Base-by-base conservation (phyloP, 2,113 vertebrate genomes). In the Madoqua kirkii region DNA sequence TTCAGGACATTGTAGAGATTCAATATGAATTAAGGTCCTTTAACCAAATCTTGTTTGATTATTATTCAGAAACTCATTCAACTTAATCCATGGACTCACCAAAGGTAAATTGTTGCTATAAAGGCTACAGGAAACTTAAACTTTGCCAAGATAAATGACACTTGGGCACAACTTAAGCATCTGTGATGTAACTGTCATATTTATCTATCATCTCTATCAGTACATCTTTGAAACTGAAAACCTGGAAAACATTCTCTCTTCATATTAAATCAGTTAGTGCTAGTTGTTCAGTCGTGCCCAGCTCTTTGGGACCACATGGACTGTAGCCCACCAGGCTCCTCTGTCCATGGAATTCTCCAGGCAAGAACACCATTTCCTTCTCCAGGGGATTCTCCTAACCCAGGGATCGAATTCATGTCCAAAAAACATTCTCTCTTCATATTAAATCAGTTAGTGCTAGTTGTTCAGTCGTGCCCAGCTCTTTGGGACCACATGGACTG, bases 121-220 rank as follows among this genome's bases (percentile, higher is more conserved):
- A 95, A 76, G 7, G 12, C 9, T 85, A 13, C 7, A 48, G 87
- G 6, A 59, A 52, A 4, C 31, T 67, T 27, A 31, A 33, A 15
- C 2, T 93, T 92, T 60, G 25, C 85, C 17, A 74, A 94, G 21
- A 67, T 17, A 95, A 96, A 89, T 91, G 52, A 64, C 76, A 74
- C 36, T 1, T 36, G 3, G 16, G 15, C 64, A 0, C 52, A 27
- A 62, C 7, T 57, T 55, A 78, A 74, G 1, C 23, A 6, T 83
- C 1, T 94, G 7, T 57, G 40, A 82, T 15, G 57, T 21, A 79
- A 52, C 6, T 50, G 43, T 14, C 10, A 48, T 48, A 57, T 64
- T 95, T 84, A 92, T 45, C 31, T 81, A 93, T 52, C 31, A 45
- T 90, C 25, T 95, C 43, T 48, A 4, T 84, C 88, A 76, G 7